These are phyloP conservation scores for Lasioglossum figueresi DNA, from an alignment of 2,888 invertebrate genomes.

Conservation along the genomic window DNA sequence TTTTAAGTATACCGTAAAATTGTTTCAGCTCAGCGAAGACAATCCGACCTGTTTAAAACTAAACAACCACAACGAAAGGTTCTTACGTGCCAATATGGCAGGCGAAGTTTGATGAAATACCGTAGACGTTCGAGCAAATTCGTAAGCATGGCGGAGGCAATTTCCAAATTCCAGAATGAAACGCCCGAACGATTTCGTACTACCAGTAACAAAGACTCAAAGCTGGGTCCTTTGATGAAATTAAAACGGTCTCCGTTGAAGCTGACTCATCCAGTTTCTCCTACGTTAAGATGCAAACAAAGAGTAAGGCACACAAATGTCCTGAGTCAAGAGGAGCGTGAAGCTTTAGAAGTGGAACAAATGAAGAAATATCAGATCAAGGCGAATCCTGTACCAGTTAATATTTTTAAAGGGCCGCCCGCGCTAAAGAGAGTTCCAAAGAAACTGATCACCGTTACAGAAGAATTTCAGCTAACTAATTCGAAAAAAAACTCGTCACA, in stretches of 20 bases:
- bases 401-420: conserved; percentile 85
- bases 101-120: conserved; percentile 51
- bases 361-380: conserved; percentile 88
- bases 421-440: conserved; percentile 81
- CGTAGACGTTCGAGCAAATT: conserved; percentile 74
- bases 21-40: not conserved
- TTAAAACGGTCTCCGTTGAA: conserved; percentile 66
- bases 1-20: not conserved
- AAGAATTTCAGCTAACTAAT: conserved; percentile 88
- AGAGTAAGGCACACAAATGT: conserved; percentile 86
- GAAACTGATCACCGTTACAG: conserved; percentile 86
- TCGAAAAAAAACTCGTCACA: conserved; percentile 73
- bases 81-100: conserved; percentile 64
- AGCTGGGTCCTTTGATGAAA: conserved; percentile 59
- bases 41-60: not conserved
- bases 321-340: conserved; percentile 87
- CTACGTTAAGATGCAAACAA: conserved; percentile 75
- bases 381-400: conserved; percentile 87
- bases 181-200: conserved; percentile 86
- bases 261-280: conserved; percentile 77
- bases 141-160: conserved; percentile 85
- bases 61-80: conserved; percentile 30
- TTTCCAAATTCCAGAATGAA: conserved; percentile 84
- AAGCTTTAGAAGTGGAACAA: conserved; percentile 87
- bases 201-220: conserved; percentile 63